Conservation (phyloP, 2,113 vertebrate genomes). For the Fregata magnificens region DNA sequence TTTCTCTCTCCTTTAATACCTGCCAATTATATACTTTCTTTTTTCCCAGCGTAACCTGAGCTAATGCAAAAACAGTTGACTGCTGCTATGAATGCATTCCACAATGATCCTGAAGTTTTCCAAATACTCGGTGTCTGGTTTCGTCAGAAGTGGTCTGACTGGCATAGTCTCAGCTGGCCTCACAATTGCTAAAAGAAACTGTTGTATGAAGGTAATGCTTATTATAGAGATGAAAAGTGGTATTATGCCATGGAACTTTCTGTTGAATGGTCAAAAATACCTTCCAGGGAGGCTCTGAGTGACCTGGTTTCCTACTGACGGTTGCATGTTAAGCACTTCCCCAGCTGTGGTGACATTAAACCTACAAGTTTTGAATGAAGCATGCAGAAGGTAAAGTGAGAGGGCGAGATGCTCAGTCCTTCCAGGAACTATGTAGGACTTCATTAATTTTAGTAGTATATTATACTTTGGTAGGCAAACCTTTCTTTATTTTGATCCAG, state of each 20-base stretch:
- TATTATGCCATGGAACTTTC: not conserved
- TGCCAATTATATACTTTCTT: not conserved
- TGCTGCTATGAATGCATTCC: not conserved
- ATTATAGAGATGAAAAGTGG: not conserved
- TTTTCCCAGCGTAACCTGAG: not conserved
- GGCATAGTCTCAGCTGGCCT: not conserved
- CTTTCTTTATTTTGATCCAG: not conserved
- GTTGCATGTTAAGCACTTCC: fast-evolving
- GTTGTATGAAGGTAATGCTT: fast-evolving
- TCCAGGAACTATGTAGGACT: not conserved
- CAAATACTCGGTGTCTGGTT: not conserved
- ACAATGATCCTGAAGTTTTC: not conserved
- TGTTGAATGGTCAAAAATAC: not conserved
- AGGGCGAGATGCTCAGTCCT: not conserved
- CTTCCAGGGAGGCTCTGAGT: not conserved
- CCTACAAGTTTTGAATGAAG: not conserved
- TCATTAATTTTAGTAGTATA: not conserved
- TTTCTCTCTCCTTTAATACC: not conserved
- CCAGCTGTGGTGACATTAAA: not conserved
- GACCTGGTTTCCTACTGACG: not conserved
- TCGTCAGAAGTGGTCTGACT: not conserved
- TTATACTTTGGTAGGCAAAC: not conserved
- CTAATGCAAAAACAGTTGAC: not conserved
- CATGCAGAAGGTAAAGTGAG: not conserved
- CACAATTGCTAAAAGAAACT: not conserved